Evolutionary conservation across 2,113 vertebrate genomes (phyloP), one percentile per base, ranked within the genome.

Genomic region (Platanista minor): DNA sequence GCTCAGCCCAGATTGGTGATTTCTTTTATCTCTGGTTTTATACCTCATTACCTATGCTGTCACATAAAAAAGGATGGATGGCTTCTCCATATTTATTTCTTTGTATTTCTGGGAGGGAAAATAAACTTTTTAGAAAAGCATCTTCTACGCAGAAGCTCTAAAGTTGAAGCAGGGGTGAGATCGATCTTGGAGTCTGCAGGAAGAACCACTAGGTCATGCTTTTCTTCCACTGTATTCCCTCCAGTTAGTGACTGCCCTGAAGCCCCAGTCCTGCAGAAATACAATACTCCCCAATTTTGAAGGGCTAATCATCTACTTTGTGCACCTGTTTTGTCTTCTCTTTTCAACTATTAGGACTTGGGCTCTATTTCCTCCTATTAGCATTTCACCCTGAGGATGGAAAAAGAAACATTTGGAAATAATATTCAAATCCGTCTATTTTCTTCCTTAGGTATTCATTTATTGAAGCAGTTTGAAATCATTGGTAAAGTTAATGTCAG

Each of bases 231-330:
- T 97, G 23, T 95, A 31, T 75, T 89, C 84, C 87, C 49, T 90
- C 92, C 83, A 94, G 83, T 98, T 97, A 87, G 95, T 97, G 95
- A 96, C 95, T 96, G 95, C 97, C 97, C 98, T 96, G 77, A 80
- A 82, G 97, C 98, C 98, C 66, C 94, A 98, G 84, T 97, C 97
- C 96, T 97, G 95, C 97, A 98, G 97, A 90, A 98, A 96, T 96
- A 36, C 66, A 88, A 87, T 97, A 54, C 74, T 96, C 72, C 91
- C 91, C 87, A 20, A 87, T 80, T 91, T 84, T 54, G 83, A 95
- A 95, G 96, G 95, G 96, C 96, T 97, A 96, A 84, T 95, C 94
- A 67, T 78, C 49, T 78, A n/a, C 20, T 78, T 41, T 74, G 75
- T 87, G 64, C 27, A 18, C 75, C 80, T 94, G 67, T 72, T 67